phyloP scores from a whole-genome alignment of 2,113 vertebrate genomes.

The Donacobius atricapilla region DNA sequence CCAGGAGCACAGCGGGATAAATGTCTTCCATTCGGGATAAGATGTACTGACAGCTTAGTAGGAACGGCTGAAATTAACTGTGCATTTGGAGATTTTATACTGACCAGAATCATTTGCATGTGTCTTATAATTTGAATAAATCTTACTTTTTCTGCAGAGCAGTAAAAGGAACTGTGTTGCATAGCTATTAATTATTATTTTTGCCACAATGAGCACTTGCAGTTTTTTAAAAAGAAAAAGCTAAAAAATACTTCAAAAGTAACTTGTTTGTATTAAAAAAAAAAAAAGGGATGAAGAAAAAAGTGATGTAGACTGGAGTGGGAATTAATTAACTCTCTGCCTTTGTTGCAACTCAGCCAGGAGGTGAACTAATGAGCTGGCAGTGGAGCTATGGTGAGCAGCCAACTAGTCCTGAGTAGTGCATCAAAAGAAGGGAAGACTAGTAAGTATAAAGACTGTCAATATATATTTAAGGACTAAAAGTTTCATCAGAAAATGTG shows the following conservation, averaged over 20 bases:
- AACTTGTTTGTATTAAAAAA: neutral
- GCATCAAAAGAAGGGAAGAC: neutral
- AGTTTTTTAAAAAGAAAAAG: neutral
- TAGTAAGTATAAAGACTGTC: neutral
- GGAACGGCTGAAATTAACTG: constrained; percentile 16
- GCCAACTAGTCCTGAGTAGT: neutral
- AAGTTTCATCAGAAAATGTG: neutral
- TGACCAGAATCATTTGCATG: neutral
- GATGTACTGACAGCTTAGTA: neutral
- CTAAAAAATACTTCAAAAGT: neutral
- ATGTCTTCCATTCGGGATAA: constrained; percentile 14
- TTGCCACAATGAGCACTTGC: neutral
- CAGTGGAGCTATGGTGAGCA: neutral
- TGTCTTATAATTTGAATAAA: neutral
- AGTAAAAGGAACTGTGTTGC: neutral
- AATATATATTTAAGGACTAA: neutral
- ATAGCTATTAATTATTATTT: neutral
- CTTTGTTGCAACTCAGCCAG: neutral
- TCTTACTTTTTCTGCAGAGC: neutral
- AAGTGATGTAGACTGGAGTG: accelerated
- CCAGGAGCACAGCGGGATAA: constrained; percentile 11
- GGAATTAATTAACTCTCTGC: neutral
- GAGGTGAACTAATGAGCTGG: neutral
- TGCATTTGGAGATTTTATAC: neutral
- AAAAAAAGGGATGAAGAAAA: neutral